Base-by-base conservation (phyloP, 1,140 invertebrate species). In the Zaprionus taronus region DNA sequence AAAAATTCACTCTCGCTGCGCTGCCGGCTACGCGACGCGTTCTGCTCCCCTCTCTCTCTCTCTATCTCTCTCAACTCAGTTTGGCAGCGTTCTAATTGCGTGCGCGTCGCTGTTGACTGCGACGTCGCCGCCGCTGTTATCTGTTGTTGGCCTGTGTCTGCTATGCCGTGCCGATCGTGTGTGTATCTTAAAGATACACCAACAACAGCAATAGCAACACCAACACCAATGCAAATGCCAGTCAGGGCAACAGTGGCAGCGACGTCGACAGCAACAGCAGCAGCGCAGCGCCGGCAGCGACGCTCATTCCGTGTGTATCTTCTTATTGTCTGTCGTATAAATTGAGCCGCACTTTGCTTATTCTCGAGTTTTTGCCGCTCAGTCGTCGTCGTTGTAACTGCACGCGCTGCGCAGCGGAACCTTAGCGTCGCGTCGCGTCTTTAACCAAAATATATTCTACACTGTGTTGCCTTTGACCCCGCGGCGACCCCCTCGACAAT, bases 321-420 rank as follows among this genome's bases (percentile, higher is more conserved):
- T 87, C 84, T 89, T 81, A 85, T 60, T 67, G 62, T 82, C 78
- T 87, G 78, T 78, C 78, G 85, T 89, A 89, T 89, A 89, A 89
- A 89, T 89, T 89, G 85, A 89, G 85, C 84, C 84, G 84, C 85
- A 89, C 84, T 89, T 89, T 84, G 84, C 83, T 75, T 89, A 85
- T 89, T 89, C 84, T 89, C 85, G 84, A 84, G 84, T 89, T 89
- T 90, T 87, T 89, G 83, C 80, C 79, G 84, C 85, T 81, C 85
- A 84, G 75, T 70, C 85, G 68, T 76, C 73, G 78, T 79, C 85
- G 81, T 73, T 89, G 84, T 90, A 89, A 84, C 78, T 84, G 84
- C 85, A 86, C 79, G 79, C 85, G 81, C 66, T 41, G 68, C 69
- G 67, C 68, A 41, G 74, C 64, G 26, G 67, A 77, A 17, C 7